phyloP scores from a whole-genome alignment of 2,797 vertebrate species.

The Pelochelys cantorii region DNA sequence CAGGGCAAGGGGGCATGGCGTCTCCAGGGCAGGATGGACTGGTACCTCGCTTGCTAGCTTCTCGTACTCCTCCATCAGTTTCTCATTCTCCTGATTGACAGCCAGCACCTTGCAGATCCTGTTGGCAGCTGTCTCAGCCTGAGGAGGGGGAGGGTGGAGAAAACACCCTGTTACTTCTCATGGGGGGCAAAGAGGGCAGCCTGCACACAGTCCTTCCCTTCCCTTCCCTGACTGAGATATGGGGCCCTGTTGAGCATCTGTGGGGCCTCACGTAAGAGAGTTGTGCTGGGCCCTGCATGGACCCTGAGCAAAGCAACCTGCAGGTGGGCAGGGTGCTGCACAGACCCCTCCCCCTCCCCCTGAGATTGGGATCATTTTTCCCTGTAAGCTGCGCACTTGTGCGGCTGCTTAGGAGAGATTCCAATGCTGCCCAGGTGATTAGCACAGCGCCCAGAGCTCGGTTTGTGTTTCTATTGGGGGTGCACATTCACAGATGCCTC shows the following conservation, averaged over 20 bases:
- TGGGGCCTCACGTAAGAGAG: not conserved
- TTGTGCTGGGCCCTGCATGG: not conserved
- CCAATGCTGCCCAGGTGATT: too few relatives aligned
- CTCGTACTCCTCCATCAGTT: constrained; percentile 94
- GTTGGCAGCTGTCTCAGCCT: constrained; percentile 95
- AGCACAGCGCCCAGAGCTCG: too few relatives aligned
- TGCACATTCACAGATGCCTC: too few relatives aligned
- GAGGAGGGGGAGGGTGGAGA: not conserved
- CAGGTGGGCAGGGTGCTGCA: not conserved
- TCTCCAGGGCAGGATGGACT: too few relatives aligned
- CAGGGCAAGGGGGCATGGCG: not conserved
- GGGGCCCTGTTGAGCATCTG: fast-evolving
- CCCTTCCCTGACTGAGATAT: not conserved
- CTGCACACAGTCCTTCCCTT: not conserved
- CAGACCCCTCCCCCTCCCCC: too few relatives aligned
- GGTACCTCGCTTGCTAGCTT: constrained; percentile 93
- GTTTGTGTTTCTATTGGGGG: too few relatives aligned
- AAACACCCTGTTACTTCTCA: not conserved
- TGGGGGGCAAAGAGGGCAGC: not conserved
- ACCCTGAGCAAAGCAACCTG: not conserved
- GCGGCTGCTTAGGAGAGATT: too few relatives aligned
- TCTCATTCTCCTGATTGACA: constrained; percentile 95
- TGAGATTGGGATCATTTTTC: not conserved
- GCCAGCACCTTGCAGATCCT: constrained; percentile 95
- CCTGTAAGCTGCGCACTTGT: too few relatives aligned